These are phyloP conservation scores for Dryomyza anilis DNA, from an alignment of 2,888 invertebrate genomes.

Conservation along the genomic window DNA sequence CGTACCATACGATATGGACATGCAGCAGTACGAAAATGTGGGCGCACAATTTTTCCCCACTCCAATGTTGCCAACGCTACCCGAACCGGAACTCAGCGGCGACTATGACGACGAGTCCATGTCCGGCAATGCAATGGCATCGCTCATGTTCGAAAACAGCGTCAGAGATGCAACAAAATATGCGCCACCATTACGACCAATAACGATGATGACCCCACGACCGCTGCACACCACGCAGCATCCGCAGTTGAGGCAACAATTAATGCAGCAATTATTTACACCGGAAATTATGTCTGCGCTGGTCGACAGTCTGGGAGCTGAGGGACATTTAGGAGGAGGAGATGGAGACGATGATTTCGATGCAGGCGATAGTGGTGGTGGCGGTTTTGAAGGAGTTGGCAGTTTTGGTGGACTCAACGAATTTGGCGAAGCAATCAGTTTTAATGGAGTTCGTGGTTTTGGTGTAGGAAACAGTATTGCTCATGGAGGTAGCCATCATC, in stretches of 20 bases:
- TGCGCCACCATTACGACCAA: conserved; percentile 28
- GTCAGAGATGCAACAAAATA: background rate
- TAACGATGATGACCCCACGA: conserved; percentile 30
- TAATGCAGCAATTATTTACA: conserved; percentile 46
- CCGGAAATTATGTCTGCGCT: conserved; percentile 42
- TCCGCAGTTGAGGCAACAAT: conserved; percentile 34
- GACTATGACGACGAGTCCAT: conserved; percentile 19
- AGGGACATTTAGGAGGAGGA: conserved; percentile 10
- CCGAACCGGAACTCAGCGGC: conserved; percentile 40
- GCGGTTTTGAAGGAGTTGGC: conserved; percentile 17
- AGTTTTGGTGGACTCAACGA: conserved; percentile 18
- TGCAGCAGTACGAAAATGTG: background rate
- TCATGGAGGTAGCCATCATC: background rate
- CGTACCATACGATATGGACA: background rate
- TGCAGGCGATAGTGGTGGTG: conserved; percentile 2
- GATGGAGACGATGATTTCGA: conserved; percentile 1
- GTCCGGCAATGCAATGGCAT: no score
- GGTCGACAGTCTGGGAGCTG: conserved; percentile 15
- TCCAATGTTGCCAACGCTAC: no score
- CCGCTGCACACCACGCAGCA: conserved; percentile 24
- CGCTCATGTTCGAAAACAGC: conserved; percentile 1
- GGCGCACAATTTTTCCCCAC: no score
- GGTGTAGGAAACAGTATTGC: no score
- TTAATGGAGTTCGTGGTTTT: conserved; percentile 22
- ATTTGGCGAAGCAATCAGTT: no score